These are phyloP conservation scores for Symphodus melops DNA, from an alignment of 2,113 vertebrate genomes.

Conservation along the genomic window DNA sequence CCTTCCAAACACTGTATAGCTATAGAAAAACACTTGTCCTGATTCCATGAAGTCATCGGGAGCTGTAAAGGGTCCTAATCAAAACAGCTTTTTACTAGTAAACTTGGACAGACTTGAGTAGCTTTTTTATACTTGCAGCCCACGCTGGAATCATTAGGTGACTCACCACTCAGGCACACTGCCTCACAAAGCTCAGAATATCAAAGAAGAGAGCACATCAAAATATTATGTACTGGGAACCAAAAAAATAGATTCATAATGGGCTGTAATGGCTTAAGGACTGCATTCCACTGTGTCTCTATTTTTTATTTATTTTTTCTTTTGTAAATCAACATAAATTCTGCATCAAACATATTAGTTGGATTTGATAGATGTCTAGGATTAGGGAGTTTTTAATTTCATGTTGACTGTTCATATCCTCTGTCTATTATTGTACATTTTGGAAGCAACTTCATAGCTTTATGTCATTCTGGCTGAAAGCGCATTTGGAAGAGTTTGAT, in stretches of 20 bases:
- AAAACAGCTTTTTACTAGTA: constrained; percentile 41
- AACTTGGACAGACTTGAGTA: constrained; percentile 56
- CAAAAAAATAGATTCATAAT: constrained; percentile 58
- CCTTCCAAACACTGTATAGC: neutral
- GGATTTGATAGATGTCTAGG: constrained; percentile 1
- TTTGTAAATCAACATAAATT: constrained; percentile 32
- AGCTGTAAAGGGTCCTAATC: constrained; percentile 44
- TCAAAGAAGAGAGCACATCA: constrained; percentile 62
- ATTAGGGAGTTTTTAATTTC: constrained; percentile 6
- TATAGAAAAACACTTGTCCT: constrained; percentile 30
- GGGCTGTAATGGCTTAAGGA: constrained; percentile 50
- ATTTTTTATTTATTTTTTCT: constrained; percentile 3
- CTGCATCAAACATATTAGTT: constrained; percentile 20
- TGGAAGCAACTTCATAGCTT: constrained; percentile 16
- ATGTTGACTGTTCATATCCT: constrained; percentile 23
- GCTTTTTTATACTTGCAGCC: constrained; percentile 56
- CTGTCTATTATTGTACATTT: constrained; percentile 21
- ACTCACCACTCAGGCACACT: constrained; percentile 63
- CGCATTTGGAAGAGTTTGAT: constrained; percentile 40
- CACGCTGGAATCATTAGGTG: constrained; percentile 72
- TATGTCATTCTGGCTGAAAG: constrained; percentile 28
- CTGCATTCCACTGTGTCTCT: constrained; percentile 3
- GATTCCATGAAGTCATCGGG: constrained; percentile 16
- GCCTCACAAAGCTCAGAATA: constrained; percentile 54
- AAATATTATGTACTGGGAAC: constrained; percentile 56